Evolutionary conservation across 1,140 invertebrate species (phyloP).

Genomic region (Berghia stephanieae): DNA sequence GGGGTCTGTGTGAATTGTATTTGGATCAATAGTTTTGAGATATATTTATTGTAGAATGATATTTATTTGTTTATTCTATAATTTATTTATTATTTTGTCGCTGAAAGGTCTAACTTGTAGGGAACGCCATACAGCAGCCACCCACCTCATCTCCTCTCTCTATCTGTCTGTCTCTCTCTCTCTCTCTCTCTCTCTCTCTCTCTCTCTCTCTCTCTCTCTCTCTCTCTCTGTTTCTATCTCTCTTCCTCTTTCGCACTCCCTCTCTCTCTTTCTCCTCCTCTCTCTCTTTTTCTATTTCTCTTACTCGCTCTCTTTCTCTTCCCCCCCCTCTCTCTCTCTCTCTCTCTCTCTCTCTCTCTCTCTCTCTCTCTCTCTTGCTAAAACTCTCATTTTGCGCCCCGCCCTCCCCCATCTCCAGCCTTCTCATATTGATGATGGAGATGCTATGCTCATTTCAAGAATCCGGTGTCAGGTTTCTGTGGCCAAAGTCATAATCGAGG

Average conservation of each 20-base stretch:
- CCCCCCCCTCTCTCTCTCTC: slow-evolving; percentile 17
- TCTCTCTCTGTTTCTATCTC: neutral
- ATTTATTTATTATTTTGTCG: too few species aligned
- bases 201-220: slow-evolving; percentile 28
- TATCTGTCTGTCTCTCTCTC: slow-evolving; percentile 5
- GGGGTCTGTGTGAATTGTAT: too few species aligned
- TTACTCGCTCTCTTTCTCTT: too few species aligned
- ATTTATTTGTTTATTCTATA: neutral
- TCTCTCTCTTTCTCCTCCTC: slow-evolving; percentile 16
- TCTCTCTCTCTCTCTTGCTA: neutral
- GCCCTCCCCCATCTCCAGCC: too few species aligned
- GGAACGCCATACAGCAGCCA: too few species aligned
- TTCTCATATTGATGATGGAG: neutral
- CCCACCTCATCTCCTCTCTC: neutral
- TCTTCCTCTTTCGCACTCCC: neutral
- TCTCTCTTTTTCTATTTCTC: slow-evolving; percentile 18
- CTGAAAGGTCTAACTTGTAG: too few species aligned
- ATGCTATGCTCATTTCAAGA: neutral
- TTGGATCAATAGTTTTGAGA: too few species aligned
- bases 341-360: slow-evolving; percentile 3
- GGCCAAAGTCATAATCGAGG: slow-evolving; percentile 3
- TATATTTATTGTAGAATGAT: neutral
- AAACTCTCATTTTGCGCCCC: neutral
- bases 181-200: slow-evolving; percentile 25
- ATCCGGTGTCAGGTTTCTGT: neutral